Percentiles rank a stretch among this genome's conserved stretches.
phyloP scores from a whole-genome alignment of 2,797 vertebrate genomes.

The Cyclopterus lumpus region DNA sequence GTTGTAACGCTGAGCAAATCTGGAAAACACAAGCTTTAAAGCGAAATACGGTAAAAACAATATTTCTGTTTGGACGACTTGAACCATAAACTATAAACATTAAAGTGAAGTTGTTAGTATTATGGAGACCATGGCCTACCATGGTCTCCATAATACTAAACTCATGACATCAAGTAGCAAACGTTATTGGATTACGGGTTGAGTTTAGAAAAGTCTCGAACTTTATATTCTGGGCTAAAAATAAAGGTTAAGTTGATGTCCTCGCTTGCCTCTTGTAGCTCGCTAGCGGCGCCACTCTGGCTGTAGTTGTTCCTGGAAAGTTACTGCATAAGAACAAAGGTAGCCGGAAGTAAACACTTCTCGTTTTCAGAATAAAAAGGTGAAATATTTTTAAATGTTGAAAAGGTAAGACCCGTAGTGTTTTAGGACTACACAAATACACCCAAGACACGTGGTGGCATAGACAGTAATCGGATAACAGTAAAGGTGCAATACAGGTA shows the following conservation, averaged over 20 bases:
- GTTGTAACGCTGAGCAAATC: background rate
- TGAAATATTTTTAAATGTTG: no score
- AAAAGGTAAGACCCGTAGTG: no score
- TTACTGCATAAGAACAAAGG: background rate
- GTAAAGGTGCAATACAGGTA: background rate
- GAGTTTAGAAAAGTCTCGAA: background rate
- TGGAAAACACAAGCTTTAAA: background rate
- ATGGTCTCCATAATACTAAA: no score
- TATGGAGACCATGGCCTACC: background rate
- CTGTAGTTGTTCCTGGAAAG: conserved; percentile 38
- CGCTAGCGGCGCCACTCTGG: conserved; percentile 72
- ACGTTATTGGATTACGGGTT: fast-evolving
- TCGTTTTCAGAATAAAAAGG: conserved; percentile 32
- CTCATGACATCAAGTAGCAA: fast-evolving
- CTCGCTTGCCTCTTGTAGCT: conserved; percentile 1
- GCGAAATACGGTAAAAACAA: background rate
- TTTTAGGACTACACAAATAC: background rate
- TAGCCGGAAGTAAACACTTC: background rate
- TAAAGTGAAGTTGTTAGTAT: background rate
- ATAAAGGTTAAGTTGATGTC: conserved; percentile 6
- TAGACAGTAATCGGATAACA: background rate
- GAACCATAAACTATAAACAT: conserved; percentile 8
- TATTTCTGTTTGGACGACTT: conserved; percentile 15
- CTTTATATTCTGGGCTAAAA: background rate
- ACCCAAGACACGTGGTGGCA: background rate